Base-by-base conservation (phyloP, 2,797 vertebrate genomes). In the Sebastes variabilis region DNA sequence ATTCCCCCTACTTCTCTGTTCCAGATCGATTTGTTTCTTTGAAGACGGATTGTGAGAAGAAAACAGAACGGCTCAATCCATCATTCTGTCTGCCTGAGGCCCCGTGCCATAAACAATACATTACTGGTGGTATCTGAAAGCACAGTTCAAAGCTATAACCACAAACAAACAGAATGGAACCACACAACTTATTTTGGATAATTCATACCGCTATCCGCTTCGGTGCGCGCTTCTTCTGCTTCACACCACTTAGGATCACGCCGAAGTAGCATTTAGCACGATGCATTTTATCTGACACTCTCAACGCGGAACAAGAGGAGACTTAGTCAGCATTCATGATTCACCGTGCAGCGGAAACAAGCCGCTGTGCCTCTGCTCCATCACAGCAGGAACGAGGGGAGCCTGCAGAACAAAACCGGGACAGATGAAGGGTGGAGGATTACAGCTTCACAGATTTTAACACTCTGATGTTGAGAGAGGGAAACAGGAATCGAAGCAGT, bases 1-100 rank as follows among this genome's bases (percentile, higher is more conserved):
- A 58, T 80, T 71, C 77, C 66, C 73, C 24, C 29, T 27, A 58
- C 85, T 84, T 80, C 71, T 82, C 78, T 71, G 70, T 75, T 91
- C 85, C 76, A 88, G 82, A 93, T 94, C 90, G 86, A 94, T 93
- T 91, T 91, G 83, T 85, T 89, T 89, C 90, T 92, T 90, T 94
- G 85, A 91, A 89, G 92, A 92, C 68, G 64, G 82, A 90, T 89
- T 88, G 87, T 88, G 78, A 90, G 87, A 89, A 91, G 91, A 89
- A 88, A 91, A 90, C 71, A 68, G 76, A 91, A 83, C 36, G 60
- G 89, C 73, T 92, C 86, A 72, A 89, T 93, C 90, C 88, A 90
- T 94, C 93, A 92, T 81, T 60, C 84, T 84, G 93, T 87, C 87
- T 82, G 91, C 93, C 90, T 5, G 69, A 80, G 90, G 91, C 83